Evolutionary conservation across 2,888 invertebrate genomes (phyloP), one percentile per base, ranked within the genome.

Genomic region (Lasioglossum lativentre): DNA sequence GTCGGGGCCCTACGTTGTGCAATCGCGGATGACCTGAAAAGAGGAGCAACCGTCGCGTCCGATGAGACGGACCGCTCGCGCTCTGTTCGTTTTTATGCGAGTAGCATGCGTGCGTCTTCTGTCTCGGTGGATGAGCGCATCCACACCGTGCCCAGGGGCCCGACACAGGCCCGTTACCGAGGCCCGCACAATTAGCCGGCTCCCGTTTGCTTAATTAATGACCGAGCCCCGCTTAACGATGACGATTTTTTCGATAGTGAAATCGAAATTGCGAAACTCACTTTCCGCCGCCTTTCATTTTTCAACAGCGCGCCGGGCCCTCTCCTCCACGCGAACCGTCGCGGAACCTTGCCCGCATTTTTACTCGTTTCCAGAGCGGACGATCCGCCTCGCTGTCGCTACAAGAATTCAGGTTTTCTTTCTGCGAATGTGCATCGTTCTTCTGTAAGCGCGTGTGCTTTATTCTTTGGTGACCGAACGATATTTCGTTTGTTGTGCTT

Each of bases 201-300:
- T 80, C 88, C 82, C 88, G 89, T 88, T 87, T 83, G 80, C 86
- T 75, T 88, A 89, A 90, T 90, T 90, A 90, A 90, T 82, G 88
- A 71, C 68, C 78, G 81, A 84, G 74, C 75, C 75, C 52, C 47
- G 68, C 76, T 80, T 87, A 82, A 87, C 86, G 88, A 89, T 72
- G 83, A 78, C 80, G 78, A 88, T 85, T 89, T 88, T 89, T 89
- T 89, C 82, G 77, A 85, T 83, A 87, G 87, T 85, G 87, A 88
- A 89, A 89, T 86, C 86, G 89, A 87, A 87, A 86, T 87, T 86
- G 75, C 83, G 87, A 86, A 83, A 87, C 86, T 71, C 81, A 83
- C 59, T 79, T 78, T 75, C 78, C 68, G 68, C 47, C 78, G 71
- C n/a, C 77, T 73, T 63, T 83, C 75, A 47, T 70, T 79, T 80